Evolutionary conservation across 2,797 vertebrate species (phyloP).

Genomic region (Eulemur rubriventer): DNA sequence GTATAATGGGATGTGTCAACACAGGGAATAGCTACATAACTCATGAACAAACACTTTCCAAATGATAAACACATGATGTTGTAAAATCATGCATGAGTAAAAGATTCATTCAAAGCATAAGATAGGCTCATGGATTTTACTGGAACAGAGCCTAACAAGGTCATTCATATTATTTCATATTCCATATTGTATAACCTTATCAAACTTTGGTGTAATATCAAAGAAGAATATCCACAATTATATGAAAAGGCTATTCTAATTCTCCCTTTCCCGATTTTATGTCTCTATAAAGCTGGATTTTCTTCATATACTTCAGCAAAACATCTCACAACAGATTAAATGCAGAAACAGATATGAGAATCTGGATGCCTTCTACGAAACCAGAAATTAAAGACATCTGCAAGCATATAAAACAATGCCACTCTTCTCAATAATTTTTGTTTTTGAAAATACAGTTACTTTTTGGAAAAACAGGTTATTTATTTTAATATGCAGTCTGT

Average conservation of each 20-base stretch:
- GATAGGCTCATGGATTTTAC: neutral
- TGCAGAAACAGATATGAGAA: neutral
- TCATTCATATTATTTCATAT: neutral
- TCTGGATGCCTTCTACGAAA: neutral
- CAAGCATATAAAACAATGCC: neutral
- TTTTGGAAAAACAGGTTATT: neutral
- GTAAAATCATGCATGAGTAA: neutral
- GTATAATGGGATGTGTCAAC: neutral
- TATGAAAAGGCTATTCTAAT: neutral
- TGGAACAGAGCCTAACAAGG: neutral
- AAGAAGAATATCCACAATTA: neutral
- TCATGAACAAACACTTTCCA: neutral
- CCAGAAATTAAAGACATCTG: neutral
- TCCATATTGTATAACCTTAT: neutral
- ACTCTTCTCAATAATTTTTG: neutral
- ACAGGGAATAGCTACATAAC: neutral
- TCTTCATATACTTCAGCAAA: slow-evolving; percentile 15
- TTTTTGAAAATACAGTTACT: slow-evolving; percentile 20
- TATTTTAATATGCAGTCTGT: neutral
- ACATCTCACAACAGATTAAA: neutral
- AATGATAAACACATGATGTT: neutral
- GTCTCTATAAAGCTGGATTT: slow-evolving; percentile 6
- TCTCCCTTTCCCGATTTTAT: neutral
- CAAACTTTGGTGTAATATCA: neutral
- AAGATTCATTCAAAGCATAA: neutral